Evolutionary conservation across 2,888 invertebrate genomes (phyloP), one percentile per base, ranked within the genome.

Genomic region (Chymomyza amoena): DNA sequence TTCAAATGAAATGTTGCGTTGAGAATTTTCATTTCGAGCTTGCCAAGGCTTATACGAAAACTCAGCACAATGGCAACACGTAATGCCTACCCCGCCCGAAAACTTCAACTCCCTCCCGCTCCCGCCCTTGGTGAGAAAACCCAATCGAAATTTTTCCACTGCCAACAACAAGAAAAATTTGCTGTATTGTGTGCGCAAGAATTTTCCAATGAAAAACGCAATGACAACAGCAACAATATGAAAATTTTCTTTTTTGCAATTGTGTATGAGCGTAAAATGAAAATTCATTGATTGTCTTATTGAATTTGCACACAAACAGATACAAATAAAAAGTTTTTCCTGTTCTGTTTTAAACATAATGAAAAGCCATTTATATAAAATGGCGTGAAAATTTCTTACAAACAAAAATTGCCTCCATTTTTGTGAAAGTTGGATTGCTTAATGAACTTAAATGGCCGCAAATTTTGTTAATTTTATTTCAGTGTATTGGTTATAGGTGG

Each of bases 241-340:
- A 25, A 71, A 72, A 79, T 32, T 76, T n/a, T n/a, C n/a, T n/a
- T n/a, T n/a, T 79, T 76, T 70, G 72, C 73, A 85, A 83, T 32
- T 32, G 7, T 32, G 79, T 72, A 78, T 75, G 73, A 79, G 79
- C 81, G 76, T 78, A 69, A 84, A 78, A 84, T 79, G 70, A 84
- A 84, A 83, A 84, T 70, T 74, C 83, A 86, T 81, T 84, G 81
- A 83, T 81, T 83, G 82, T 84, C 81, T 79, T 75, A 81, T 84
- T 81, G 79, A 86, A 77, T 80, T 84, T 82, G 67, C 60, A 52
- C 67, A 70, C 54, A 25, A 36, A 68, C 39, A 45, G 59, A 66
- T 45, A 63, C 66, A 32, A 69, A 69, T 52, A 51, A 15, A 71
- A 61, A 62, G 52, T 70, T 75, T n/a, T 63, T 54, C 54, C 57